These are phyloP conservation scores for Lytechinus pictus DNA, from an alignment of 35 echinoderm and acorn worm species.

Conservation along the genomic window DNA sequence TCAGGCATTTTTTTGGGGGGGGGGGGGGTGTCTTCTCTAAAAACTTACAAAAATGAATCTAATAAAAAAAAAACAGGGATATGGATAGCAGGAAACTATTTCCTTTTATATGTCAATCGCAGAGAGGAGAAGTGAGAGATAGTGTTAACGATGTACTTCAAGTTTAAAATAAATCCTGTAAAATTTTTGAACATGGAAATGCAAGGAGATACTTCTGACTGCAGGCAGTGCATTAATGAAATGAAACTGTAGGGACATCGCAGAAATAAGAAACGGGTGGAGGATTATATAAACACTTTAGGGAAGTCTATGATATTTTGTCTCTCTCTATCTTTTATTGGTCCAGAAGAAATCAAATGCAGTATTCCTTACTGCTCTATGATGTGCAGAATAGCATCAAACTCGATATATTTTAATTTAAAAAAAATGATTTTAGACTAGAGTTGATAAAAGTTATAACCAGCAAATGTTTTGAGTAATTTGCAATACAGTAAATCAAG, in stretches of 20 bases:
- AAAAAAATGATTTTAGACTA: background rate
- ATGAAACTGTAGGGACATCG: background rate
- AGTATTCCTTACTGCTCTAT: background rate
- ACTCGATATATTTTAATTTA: background rate
- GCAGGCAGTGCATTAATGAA: background rate
- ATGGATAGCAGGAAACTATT: background rate
- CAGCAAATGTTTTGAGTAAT: no score
- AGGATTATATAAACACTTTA: background rate
- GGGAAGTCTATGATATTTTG: background rate
- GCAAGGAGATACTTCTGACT: background rate
- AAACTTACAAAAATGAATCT: background rate
- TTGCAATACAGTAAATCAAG: no score
- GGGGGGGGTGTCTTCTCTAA: no score
- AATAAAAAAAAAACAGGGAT: background rate
- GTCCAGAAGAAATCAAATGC: background rate
- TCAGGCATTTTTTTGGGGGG: no score
- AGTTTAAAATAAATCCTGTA: background rate
- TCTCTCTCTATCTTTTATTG: background rate
- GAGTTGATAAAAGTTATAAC: no score
- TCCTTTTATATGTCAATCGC: background rate
- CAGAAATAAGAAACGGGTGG: background rate
- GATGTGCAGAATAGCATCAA: background rate
- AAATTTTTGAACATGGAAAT: background rate
- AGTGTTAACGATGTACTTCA: background rate
- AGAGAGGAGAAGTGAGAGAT: background rate